Percentiles rank a stretch among this genome's conserved stretches.
These are phyloP conservation scores for Stratiolaelaps scimitus DNA, from an alignment of 1,140 invertebrate species.

Conservation along the genomic window DNA sequence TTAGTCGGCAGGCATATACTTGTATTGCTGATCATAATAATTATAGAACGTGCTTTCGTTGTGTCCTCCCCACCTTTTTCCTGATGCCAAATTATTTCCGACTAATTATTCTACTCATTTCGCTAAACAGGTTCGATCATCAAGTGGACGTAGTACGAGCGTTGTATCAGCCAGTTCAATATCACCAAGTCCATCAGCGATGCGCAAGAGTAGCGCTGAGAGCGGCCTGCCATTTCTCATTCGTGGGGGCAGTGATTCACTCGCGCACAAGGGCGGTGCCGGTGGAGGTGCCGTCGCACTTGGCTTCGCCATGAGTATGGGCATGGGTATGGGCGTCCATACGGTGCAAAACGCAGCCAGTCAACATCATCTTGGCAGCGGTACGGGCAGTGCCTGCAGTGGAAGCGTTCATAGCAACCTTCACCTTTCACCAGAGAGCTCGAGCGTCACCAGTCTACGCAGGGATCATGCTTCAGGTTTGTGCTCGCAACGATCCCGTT, in stretches of 20 bases:
- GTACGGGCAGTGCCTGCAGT: no score
- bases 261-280: not conserved
- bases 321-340: no score
- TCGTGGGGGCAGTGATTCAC: not conserved
- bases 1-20: not conserved
- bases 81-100: not conserved
- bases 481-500: no score
- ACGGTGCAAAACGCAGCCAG: no score
- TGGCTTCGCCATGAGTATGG: no score
- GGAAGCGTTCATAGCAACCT: not conserved
- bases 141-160: not conserved
- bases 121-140: not conserved
- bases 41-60: no score
- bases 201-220: constrained; percentile 19
- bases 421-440: constrained; percentile 16
- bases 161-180: constrained; percentile 4
- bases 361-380: no score
- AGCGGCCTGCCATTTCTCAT: constrained; percentile 9
- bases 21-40: no score
- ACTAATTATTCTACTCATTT: not conserved
- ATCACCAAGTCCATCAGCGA: constrained; percentile 2
- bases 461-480: constrained; percentile 22
- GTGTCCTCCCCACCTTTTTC: no score
- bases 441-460: constrained; percentile 17
- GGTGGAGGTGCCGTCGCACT: no score